Base-by-base conservation (phyloP, 2,797 vertebrate genomes). In the Miichthys miiuy region DNA sequence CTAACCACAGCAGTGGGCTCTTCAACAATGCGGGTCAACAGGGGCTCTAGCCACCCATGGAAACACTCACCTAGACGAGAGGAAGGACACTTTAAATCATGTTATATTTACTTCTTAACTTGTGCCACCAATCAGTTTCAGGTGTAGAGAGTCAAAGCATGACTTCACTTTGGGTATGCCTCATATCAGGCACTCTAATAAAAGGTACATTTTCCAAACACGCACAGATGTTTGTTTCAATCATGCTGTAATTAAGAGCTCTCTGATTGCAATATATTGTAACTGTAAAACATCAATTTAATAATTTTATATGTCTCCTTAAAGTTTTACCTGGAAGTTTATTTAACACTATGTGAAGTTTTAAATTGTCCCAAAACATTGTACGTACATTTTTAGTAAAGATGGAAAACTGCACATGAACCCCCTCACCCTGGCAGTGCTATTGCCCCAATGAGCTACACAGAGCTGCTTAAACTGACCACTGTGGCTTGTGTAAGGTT, bases 11-110 rank as follows among this genome's bases (percentile, higher is more conserved):
- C 97, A 0, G 95, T 97, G 65, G 95, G 95, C 23, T 99, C 97
- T 84, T 99, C 96, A 0, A 97, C 96, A 5, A 99, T 98, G 25
- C 98, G 96, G 2, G 94, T 94, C 46, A 99, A 84, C 25, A 99
- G 95, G 1, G 98, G 97, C 83, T 99, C 98, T 25, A 99, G 91
- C 98, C 98, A 99, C 23, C 97, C 97, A 0, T 97, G 96, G 89
- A 99, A 99, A 88, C 97, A 99, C 86, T 99, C 98, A 2, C 97
- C 98, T 99, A 79, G 3, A 50, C 4, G 55, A 50, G 44, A 58
- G 7, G 34, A 50, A 16, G 12, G 5, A 66, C 12, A 72, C 34
- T 38, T 38, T 12, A 46, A 12, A 52, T 44, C 2, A 34, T 13
- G 46, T 68, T 18, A 41, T 21, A 55, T 17, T 5, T 21, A 48